Base-by-base conservation (phyloP, 2,888 invertebrate genomes). In the Drosophila cracens region DNA sequence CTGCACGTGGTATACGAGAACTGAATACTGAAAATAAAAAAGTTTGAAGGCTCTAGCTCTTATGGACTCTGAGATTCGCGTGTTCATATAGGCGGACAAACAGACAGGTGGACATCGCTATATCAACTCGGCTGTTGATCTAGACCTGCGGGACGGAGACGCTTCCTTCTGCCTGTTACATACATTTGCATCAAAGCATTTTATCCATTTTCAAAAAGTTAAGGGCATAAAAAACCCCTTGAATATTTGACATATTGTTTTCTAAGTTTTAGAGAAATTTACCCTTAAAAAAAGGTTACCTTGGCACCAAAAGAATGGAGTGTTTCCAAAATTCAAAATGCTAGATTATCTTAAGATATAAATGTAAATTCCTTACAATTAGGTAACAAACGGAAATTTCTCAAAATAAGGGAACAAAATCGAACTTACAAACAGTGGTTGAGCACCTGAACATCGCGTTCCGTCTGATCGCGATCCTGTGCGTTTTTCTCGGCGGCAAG, bases 381-480 rank as follows among this genome's bases (percentile, higher is more conserved):
- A 7, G 7, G 21, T 21, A 21, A 46, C 1, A 46, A 46, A 34
- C 33, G 25, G 11, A 33, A 46, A 10, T n/a, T 46, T 21, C 7
- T 31, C n/a, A 2, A 36, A 21, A 16, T 7, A 27, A 1, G 16
- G 11, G 2, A 4, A 25, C 10, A 13, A 33, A n/a, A 36, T 31
- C 10, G 2, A 34, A 78, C 78, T 29, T 78, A 79, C 79, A 99
- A 99, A 93, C 99, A 99, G 90, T 97, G 97, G 93, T 98, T 98
- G 72, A 99, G 94, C 87, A 99, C 97, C 61, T 97, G 97, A 76
- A 99, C 98, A 94, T 99, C 98, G 76, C 98, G 95, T 92, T 99
- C 98, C 91, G 98, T 98, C 84, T 97, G 96, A 94, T 99, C 99
- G 72, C 97, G 97, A 96, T 61, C 98, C 97, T 29, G 97, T 96